These are phyloP conservation scores for Orientallactaga bullata DNA, from an alignment of 2,113 vertebrate genomes.

Conservation along the genomic window DNA sequence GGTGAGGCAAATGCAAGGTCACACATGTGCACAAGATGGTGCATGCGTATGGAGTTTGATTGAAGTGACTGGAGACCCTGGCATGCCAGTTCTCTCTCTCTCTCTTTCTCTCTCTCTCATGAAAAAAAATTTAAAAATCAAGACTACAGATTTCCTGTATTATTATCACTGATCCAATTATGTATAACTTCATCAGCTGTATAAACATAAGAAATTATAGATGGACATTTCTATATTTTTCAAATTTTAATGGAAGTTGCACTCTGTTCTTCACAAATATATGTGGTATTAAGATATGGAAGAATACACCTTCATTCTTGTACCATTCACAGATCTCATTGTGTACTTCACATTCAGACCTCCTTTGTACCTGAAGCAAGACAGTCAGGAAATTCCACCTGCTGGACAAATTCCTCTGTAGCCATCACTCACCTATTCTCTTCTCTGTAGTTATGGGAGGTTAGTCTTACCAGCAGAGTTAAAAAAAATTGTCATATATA, in stretches of 20 bases:
- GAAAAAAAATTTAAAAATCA: not conserved
- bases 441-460: constrained; percentile 17
- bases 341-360: not conserved
- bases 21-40: too few relatives aligned
- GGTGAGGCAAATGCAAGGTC: too few relatives aligned
- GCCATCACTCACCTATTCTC: not conserved
- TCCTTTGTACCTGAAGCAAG: not conserved
- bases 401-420: not conserved
- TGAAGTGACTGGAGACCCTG: too few relatives aligned
- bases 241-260: constrained; percentile 5
- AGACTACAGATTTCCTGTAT: not conserved
- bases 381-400: not conserved
- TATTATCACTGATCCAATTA: not conserved
- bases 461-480: not conserved
- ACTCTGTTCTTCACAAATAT: not conserved
- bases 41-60: too few relatives aligned
- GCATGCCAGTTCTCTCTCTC: too few relatives aligned
- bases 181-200: not conserved
- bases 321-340: not conserved
- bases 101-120: too few relatives aligned
- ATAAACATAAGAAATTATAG: not conserved
- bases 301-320: constrained; percentile 9
- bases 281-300: not conserved
- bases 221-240: not conserved
- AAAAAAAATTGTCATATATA: constrained; percentile 37